Evolutionary conservation across 35 echinoderm and acorn worm species (phyloP).

Genomic region (Lytechinus pictus): DNA sequence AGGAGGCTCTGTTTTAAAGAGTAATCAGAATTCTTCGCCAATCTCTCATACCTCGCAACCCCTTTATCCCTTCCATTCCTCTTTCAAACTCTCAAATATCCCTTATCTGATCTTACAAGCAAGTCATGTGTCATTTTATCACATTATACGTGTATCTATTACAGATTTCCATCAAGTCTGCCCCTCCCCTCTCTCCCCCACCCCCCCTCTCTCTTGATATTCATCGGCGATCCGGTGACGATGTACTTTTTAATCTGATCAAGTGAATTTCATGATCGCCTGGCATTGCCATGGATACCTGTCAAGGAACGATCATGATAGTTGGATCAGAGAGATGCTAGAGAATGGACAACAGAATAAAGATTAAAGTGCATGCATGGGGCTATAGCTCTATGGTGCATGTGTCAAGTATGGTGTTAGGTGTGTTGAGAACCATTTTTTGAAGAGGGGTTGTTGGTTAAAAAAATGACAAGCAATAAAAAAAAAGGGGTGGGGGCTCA

Average conservation of each 20-base stretch:
- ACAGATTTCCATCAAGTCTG: neutral
- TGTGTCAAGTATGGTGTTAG: no score
- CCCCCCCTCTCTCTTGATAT: neutral
- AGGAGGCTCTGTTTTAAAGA: no score
- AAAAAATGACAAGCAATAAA: no score
- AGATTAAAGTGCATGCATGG: no score
- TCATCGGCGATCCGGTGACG: neutral
- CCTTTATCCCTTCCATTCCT: neutral
- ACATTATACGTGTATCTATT: neutral
- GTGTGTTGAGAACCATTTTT: no score
- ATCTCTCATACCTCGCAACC: neutral
- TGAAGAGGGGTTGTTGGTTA: no score
- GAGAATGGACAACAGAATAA: no score
- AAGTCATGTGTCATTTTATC: neutral
- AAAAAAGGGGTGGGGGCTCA: no score
- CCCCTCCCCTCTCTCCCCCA: no score
- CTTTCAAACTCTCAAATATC: neutral
- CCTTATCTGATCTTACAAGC: neutral
- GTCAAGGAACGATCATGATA: neutral
- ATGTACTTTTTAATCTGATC: conserved; percentile 9
- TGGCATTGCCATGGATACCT: neutral
- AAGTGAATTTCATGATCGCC: neutral
- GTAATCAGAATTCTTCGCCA: neutral
- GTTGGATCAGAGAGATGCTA: neutral
- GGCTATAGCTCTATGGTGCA: no score